A percentile compares a stretch with the other conserved stretches of the same genome.
Evolutionary conservation across 2,797 vertebrate genomes (phyloP).

Genomic region (Pseudomugil tenellus): DNA sequence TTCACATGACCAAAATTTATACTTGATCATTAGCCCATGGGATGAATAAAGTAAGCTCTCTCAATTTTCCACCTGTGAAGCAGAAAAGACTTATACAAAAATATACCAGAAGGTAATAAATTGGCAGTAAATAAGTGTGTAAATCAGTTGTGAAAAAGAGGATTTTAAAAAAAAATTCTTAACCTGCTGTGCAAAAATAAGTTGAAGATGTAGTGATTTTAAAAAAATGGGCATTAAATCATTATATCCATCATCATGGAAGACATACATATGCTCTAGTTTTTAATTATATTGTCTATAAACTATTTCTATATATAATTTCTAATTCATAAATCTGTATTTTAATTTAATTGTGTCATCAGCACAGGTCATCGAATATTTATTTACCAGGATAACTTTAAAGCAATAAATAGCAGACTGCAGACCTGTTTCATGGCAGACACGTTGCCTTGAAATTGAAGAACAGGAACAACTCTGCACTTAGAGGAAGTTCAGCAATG

Average conservation of each 20-base stretch:
- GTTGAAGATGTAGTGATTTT: not conserved
- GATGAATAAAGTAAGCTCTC: not conserved
- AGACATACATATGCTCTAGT: too few species aligned
- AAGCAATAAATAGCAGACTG: too few species aligned
- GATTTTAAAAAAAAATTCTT: too few species aligned
- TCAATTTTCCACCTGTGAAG: too few species aligned
- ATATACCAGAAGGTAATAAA: not conserved
- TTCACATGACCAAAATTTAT: not conserved
- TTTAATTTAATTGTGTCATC: not conserved
- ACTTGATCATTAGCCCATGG: not conserved
- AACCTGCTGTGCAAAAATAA: not conserved
- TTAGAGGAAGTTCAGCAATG: not conserved
- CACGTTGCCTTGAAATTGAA: not conserved
- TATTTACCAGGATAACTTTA: not conserved
- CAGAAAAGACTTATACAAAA: not conserved
- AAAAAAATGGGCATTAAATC: not conserved
- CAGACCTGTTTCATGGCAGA: too few species aligned
- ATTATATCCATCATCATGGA: not conserved
- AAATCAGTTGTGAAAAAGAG: not conserved
- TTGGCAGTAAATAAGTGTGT: not conserved
- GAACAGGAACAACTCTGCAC: not conserved
- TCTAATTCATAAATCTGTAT: too few species aligned
- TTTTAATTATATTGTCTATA: too few species aligned
- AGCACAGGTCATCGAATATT: not conserved
- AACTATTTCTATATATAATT: too few species aligned